These are phyloP conservation scores for Phaethon lepturus DNA, from an alignment of 2,113 vertebrate genomes.

Conservation along the genomic window DNA sequence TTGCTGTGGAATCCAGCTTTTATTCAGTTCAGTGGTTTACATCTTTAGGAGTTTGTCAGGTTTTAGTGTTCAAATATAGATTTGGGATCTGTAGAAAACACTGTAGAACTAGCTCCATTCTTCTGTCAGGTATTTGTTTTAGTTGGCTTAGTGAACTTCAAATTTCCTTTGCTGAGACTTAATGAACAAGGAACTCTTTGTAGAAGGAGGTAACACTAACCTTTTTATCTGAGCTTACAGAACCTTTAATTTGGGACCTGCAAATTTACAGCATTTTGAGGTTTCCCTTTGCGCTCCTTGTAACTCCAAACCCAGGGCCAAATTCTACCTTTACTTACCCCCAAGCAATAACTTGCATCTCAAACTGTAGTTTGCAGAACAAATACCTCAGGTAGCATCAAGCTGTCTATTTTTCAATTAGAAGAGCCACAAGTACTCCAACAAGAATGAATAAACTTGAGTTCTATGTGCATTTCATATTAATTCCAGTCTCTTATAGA, in stretches of 20 bases:
- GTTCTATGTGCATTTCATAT: neutral
- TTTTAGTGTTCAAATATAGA: neutral
- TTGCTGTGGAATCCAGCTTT: neutral
- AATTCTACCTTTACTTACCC: neutral
- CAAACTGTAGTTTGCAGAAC: neutral
- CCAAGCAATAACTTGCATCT: neutral
- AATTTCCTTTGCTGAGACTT: constrained; percentile 67
- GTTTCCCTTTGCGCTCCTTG: neutral
- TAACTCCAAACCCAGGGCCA: neutral
- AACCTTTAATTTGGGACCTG: constrained; percentile 69
- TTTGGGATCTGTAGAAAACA: neutral
- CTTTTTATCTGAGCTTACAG: constrained; percentile 58
- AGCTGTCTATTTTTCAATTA: neutral
- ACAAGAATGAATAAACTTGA: neutral
- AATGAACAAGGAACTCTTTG: constrained; percentile 73
- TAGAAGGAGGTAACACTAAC: constrained; percentile 61
- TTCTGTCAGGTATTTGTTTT: constrained; percentile 60
- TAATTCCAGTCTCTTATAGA: neutral
- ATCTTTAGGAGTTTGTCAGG: neutral
- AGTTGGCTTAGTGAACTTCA: constrained; percentile 46
- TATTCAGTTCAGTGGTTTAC: neutral
- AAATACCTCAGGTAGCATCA: neutral
- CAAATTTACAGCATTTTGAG: constrained; percentile 37
- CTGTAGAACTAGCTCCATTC: neutral
- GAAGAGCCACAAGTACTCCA: neutral